Evolutionary conservation across 2,113 vertebrate species (phyloP), one percentile per base, ranked within the genome.

Genomic region (Megalops atlanticus): DNA sequence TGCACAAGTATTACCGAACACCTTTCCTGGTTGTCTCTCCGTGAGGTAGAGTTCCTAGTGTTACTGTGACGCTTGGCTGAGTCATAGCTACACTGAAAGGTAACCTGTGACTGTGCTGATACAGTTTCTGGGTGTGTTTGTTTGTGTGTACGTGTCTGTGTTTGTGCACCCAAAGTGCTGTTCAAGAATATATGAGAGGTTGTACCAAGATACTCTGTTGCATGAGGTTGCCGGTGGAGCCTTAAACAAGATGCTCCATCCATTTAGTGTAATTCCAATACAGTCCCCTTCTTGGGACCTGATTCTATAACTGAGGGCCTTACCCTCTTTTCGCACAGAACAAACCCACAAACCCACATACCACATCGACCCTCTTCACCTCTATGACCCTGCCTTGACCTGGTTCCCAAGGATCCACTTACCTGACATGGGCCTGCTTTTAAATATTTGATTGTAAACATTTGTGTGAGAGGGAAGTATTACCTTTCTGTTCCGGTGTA

Each of bases 361-460:
- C n/a, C n/a, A n/a, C n/a, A n/a, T n/a, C n/a, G n/a, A n/a, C n/a
- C n/a, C n/a, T n/a, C n/a, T n/a, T n/a, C n/a, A n/a, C 58, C 58
- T n/a, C n/a, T n/a, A 24, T 31, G 58, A 64, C 58, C 58, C 58
- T 11, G 3, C 49, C 0, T 52, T 16, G 49, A 52, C 49, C 49
- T 16, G 31, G 43, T 72, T 39, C 1, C 36, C 0, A 3, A 24
- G 80, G 83, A 86, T 87, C 78, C 70, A 43, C 38, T 85, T 84
- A 89, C 85, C 85, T 82, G 81, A 43, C 79, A 64, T 75, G 71
- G 80, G 79, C 80, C 70, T 36, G 77, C 40, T 76, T 71, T 24
- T 85, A 71, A 89, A 87, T 92, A 80, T 91, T 90, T 81, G 80
- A 90, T 90, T 86, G 82, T 72, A 41, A 72, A 74, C 74, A 70